phyloP scores from a whole-genome alignment of 2,113 vertebrate genomes.

The Mus spicilegus region DNA sequence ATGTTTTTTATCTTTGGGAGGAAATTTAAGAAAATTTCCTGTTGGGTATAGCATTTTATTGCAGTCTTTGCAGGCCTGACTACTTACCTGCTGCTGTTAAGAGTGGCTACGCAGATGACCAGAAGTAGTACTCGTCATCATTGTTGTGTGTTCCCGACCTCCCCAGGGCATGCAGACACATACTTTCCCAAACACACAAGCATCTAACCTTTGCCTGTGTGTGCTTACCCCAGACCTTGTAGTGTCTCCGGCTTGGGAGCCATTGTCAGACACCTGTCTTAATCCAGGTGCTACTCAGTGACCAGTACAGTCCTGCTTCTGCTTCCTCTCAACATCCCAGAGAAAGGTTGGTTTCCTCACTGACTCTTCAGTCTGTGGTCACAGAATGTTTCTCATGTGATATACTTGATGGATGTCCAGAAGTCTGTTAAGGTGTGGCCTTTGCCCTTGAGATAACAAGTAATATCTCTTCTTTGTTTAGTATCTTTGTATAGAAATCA shows the following conservation, averaged over 20 bases:
- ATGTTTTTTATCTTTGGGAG: constrained; percentile 27
- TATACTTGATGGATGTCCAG: background rate
- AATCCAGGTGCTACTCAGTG: constrained; percentile 21
- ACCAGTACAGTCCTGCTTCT: background rate
- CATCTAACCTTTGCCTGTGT: background rate
- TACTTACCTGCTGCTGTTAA: background rate
- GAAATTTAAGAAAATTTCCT: constrained; percentile 43
- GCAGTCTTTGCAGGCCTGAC: background rate
- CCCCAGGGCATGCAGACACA: background rate
- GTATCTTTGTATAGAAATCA: constrained; percentile 23
- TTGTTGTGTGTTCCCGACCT: background rate
- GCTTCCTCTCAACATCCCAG: constrained; percentile 43
- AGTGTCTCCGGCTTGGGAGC: background rate
- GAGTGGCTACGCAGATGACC: constrained; percentile 17
- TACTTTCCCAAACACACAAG: background rate
- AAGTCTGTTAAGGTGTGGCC: background rate
- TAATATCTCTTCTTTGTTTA: constrained; percentile 15
- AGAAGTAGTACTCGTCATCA: background rate
- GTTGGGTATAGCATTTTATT: constrained; percentile 18
- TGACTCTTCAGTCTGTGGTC: constrained; percentile 6
- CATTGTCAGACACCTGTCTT: constrained; percentile 39
- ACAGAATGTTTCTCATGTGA: background rate
- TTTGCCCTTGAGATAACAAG: background rate
- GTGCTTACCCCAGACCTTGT: background rate
- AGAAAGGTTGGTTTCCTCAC: constrained; percentile 12